A percentile compares a stretch with the other conserved stretches of the same genome.
Conservation (phyloP, 2,797 vertebrate species). For the Telmatherina bonti region DNA sequence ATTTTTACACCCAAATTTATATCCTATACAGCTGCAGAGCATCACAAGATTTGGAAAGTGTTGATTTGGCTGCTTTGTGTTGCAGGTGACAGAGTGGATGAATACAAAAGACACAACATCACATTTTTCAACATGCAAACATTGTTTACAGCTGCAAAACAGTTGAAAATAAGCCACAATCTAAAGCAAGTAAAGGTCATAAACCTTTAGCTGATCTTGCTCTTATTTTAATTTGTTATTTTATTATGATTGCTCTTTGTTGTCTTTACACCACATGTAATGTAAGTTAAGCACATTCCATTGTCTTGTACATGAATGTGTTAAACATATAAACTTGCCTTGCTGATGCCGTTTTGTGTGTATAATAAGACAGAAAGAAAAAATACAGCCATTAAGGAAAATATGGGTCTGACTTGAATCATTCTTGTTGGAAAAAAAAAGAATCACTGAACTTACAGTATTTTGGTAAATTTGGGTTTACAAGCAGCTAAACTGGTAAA, state of each 20-base stretch:
- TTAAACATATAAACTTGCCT: too few species aligned
- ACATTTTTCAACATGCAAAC: neutral
- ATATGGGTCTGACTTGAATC: neutral
- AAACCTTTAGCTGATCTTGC: too few species aligned
- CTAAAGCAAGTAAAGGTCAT: too few species aligned
- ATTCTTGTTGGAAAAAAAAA: neutral
- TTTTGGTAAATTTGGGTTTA: neutral
- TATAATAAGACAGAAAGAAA: neutral
- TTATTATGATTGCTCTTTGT: too few species aligned
- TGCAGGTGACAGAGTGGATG: slow-evolving; percentile 34
- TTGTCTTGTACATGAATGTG: too few species aligned
- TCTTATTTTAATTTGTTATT: too few species aligned
- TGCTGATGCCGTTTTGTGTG: too few species aligned
- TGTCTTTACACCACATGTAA: too few species aligned
- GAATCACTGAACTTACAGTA: neutral
- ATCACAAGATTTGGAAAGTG: slow-evolving; percentile 42
- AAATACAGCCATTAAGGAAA: neutral
- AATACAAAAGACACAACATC: neutral
- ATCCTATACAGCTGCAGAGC: slow-evolving; percentile 47
- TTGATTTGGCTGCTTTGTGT: slow-evolving; percentile 47
- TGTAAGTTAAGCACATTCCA: too few species aligned
- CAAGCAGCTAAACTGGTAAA: neutral
- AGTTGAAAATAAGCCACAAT: too few species aligned
- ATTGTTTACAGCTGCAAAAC: neutral
- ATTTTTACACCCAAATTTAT: slow-evolving; percentile 62